These are phyloP conservation scores for Drosophila rufa DNA, from an alignment of 1,140 invertebrate species.

Conservation along the genomic window DNA sequence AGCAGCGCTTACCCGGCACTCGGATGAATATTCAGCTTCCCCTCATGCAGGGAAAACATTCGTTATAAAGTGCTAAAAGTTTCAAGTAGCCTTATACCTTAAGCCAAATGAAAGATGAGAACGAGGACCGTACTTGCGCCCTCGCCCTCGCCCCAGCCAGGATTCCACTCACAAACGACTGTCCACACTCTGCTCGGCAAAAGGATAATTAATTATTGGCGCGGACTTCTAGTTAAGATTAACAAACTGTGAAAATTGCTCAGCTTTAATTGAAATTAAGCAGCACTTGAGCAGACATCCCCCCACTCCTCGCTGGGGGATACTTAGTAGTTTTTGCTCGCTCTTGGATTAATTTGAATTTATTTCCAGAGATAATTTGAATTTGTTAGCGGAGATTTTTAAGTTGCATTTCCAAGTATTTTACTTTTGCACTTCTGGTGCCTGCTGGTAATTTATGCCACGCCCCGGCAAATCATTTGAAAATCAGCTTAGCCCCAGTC, in stretches of 20 bases:
- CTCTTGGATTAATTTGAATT: conserved; percentile 61
- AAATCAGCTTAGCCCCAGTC: conserved; percentile 55
- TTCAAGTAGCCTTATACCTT: conserved; percentile 55
- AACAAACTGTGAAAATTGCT: conserved; percentile 71
- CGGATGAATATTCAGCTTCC: neutral
- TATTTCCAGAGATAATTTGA: conserved; percentile 52
- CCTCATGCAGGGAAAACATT: conserved; percentile 48
- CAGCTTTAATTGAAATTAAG: conserved; percentile 69
- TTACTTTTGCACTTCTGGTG: conserved; percentile 33
- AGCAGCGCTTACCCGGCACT: neutral
- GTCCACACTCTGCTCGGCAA: conserved; percentile 31
- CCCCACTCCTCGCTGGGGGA: neutral
- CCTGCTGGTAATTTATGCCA: conserved; percentile 47
- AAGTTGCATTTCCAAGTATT: conserved; percentile 53
- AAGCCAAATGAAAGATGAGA: conserved; percentile 60
- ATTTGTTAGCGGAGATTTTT: conserved; percentile 57
- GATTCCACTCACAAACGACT: conserved; percentile 10
- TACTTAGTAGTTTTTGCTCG: conserved; percentile 56
- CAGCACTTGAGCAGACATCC: conserved; percentile 48
- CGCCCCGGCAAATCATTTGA: conserved; percentile 51
- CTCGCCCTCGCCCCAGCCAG: neutral
- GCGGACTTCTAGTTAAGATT: conserved; percentile 67
- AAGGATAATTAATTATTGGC: conserved; percentile 69
- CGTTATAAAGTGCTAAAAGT: conserved; percentile 62
- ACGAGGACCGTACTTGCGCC: neutral